phyloP scores from a whole-genome alignment of 2,113 vertebrate genomes.

The Sinosuthora webbiana region DNA sequence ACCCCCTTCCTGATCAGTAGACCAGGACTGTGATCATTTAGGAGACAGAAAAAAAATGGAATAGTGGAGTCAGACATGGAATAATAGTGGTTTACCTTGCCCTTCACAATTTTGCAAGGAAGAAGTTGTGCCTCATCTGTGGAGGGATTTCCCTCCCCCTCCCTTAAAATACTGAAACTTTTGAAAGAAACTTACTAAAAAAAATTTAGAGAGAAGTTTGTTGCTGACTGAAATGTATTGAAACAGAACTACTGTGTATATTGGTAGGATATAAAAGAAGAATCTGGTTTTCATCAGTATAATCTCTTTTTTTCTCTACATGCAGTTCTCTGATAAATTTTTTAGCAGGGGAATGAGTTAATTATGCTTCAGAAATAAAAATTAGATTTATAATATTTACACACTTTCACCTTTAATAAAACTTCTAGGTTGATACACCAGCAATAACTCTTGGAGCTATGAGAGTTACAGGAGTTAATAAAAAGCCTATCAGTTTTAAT shows the following conservation, averaged over 20 bases:
- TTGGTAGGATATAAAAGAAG: not conserved
- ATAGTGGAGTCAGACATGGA: not conserved
- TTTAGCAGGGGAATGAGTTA: not conserved
- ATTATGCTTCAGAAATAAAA: slow-evolving; percentile 41
- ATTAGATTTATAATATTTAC: not conserved
- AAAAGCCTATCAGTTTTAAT: slow-evolving; percentile 47
- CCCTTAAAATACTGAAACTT: not conserved
- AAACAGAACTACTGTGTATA: not conserved
- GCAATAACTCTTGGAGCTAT: not conserved
- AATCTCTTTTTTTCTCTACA: not conserved
- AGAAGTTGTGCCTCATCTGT: not conserved
- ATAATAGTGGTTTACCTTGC: not conserved
- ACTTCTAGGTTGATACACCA: not conserved
- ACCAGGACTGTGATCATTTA: not conserved
- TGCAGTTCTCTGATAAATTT: not conserved
- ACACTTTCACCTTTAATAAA: slow-evolving; percentile 32
- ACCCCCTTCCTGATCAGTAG: not conserved
- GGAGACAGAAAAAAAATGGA: not conserved
- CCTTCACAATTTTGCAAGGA: not conserved
- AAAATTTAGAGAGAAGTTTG: not conserved
- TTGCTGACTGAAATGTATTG: not conserved
- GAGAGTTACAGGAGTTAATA: slow-evolving; percentile 37
- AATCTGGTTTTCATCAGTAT: not conserved
- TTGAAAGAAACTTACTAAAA: not conserved
- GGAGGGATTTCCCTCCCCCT: fast-evolving